phyloP scores from a whole-genome alignment of 2,888 invertebrate species.

The Watsonalla binaria region DNA sequence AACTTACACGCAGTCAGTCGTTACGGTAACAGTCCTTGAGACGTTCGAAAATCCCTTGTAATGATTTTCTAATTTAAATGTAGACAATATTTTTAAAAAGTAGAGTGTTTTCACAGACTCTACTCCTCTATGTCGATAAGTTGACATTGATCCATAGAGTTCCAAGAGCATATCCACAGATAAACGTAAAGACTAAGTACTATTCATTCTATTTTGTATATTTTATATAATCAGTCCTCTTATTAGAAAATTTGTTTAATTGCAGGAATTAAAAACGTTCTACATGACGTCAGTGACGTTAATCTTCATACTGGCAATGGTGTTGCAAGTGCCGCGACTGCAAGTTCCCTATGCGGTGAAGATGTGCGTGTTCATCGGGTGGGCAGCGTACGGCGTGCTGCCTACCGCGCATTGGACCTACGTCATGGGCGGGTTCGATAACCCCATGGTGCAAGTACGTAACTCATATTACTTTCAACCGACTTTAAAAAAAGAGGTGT shows the following conservation, averaged over 20 bases:
- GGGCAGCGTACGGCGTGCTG: conserved; percentile 94
- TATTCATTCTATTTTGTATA: too few species aligned
- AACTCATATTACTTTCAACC: not conserved
- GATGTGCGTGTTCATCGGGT: conserved; percentile 88
- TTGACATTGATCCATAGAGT: too few species aligned
- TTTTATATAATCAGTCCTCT: too few species aligned
- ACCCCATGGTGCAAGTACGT: conserved; percentile 88
- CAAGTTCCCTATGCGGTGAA: conserved; percentile 85
- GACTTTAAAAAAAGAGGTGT: not conserved
- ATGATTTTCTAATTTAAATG: too few species aligned
- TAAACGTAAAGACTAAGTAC: too few species aligned
- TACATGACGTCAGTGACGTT: conserved; percentile 89
- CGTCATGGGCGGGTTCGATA: conserved; percentile 91
- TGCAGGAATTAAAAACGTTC: conserved; percentile 86
- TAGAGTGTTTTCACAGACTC: too few species aligned
- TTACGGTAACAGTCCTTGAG: too few species aligned
- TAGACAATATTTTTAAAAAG: too few species aligned
- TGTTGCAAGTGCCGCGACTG: conserved; percentile 86
- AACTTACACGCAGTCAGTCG: too few species aligned
- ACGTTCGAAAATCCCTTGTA: too few species aligned
- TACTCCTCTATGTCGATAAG: too few species aligned
- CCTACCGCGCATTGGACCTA: conserved; percentile 95
- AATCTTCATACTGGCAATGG: conserved; percentile 89
- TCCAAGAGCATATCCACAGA: not conserved
- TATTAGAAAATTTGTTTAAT: too few species aligned